A percentile compares a stretch with the other conserved stretches of the same genome.
Conservation (phyloP, 2,113 vertebrate species). For the Alligator sinensis region DNA sequence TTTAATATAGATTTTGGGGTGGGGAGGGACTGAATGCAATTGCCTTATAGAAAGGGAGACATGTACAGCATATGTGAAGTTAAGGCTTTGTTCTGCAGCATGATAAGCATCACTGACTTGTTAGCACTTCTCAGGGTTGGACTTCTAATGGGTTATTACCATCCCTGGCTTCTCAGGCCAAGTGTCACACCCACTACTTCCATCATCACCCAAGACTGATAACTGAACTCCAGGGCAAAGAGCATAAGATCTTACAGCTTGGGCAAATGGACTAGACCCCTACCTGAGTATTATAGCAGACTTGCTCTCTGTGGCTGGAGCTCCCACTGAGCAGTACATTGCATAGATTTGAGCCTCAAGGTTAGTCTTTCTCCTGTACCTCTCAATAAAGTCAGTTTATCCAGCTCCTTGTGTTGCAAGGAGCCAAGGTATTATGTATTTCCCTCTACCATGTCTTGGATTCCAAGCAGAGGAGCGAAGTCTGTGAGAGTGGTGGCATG, state of each 20-base stretch:
- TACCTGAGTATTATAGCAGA: background rate
- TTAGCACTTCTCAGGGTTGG: background rate
- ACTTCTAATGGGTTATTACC: background rate
- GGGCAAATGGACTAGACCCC: background rate
- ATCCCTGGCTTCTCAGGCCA: background rate
- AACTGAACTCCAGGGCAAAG: background rate
- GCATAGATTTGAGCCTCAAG: background rate
- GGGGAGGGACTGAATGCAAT: background rate
- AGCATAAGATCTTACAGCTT: background rate
- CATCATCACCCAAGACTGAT: background rate
- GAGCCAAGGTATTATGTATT: too few species aligned
- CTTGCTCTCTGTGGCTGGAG: background rate
- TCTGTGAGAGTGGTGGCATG: too few species aligned
- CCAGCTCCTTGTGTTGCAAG: too few species aligned
- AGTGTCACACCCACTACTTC: background rate
- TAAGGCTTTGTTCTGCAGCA: background rate
- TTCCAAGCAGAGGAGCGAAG: too few species aligned
- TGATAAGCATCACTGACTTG: background rate
- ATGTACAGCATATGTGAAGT: background rate
- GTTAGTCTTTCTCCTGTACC: fast-evolving
- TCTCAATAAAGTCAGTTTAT: background rate
- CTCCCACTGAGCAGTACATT: background rate
- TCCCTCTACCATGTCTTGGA: too few species aligned
- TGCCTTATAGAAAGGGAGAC: background rate
- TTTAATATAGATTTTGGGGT: background rate